Evolutionary conservation across 2,888 invertebrate genomes (phyloP).

Genomic region (Drosophila suboccidentalis): DNA sequence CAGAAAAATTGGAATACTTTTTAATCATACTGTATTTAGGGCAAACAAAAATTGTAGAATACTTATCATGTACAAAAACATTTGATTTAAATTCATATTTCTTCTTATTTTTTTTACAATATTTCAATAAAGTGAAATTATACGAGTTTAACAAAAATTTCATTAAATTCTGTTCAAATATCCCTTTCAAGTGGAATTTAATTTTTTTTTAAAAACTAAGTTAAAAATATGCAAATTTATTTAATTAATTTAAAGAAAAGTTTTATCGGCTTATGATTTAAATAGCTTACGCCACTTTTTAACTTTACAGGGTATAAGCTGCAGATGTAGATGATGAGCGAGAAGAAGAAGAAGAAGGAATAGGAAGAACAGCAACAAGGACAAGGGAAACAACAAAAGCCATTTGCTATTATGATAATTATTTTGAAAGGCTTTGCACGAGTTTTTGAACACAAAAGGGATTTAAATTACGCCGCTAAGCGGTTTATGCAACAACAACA

Average conservation of each 20-base stretch:
- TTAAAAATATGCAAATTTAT: no score
- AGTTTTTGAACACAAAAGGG: slow-evolving; percentile 75
- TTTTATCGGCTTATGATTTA: background rate
- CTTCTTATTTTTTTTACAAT: no score
- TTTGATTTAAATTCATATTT: no score
- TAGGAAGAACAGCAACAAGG: slow-evolving; percentile 19
- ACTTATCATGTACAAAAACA: no score
- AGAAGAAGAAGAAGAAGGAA: background rate
- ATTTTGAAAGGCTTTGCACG: slow-evolving; percentile 72
- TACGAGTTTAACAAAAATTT: no score
- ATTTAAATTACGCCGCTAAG: slow-evolving; percentile 79
- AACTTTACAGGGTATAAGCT: slow-evolving; percentile 7
- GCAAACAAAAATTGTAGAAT: no score
- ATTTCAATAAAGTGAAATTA: no score
- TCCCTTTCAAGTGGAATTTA: no score
- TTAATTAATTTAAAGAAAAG: background rate
- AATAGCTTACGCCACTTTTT: background rate
- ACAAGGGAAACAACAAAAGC: slow-evolving; percentile 42
- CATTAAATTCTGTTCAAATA: no score
- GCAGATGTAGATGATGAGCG: background rate
- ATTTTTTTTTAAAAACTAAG: no score
- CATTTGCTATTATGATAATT: slow-evolving; percentile 72
- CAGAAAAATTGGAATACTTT: no score
- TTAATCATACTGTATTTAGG: no score
- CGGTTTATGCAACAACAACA: slow-evolving; percentile 66